A percentile compares a stretch with the other conserved stretches of the same genome.
These are phyloP conservation scores for Mycetomoellerius zeteki DNA, from an alignment of 1,140 invertebrate species.

Conservation along the genomic window DNA sequence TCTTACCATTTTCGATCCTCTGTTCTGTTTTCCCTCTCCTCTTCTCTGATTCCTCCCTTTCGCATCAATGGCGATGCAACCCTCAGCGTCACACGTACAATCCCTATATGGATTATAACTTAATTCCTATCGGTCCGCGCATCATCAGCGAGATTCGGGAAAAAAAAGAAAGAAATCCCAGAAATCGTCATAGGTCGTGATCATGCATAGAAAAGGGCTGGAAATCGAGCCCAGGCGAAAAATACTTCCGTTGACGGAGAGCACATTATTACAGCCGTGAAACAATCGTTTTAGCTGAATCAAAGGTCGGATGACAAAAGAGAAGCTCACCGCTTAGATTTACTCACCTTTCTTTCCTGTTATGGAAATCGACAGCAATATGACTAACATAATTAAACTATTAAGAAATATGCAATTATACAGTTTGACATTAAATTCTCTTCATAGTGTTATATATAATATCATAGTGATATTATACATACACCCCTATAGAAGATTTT, in stretches of 20 bases:
- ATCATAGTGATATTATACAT: too few relatives aligned
- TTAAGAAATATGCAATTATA: not conserved
- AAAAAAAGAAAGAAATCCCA: slow-evolving; percentile 37
- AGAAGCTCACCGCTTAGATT: not conserved
- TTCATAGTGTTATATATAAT: too few relatives aligned
- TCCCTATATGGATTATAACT: slow-evolving; percentile 54
- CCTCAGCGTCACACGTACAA: not conserved
- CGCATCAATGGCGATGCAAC: slow-evolving; percentile 3
- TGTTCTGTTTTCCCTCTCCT: not conserved
- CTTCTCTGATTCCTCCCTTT: slow-evolving; percentile 24
- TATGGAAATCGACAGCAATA: not conserved
- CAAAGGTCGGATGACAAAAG: slow-evolving; percentile 19
- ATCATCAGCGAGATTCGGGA: slow-evolving; percentile 26
- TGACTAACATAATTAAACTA: not conserved
- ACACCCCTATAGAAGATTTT: too few relatives aligned
- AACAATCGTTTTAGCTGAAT: slow-evolving; percentile 38
- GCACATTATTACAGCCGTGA: not conserved
- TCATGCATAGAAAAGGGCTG: slow-evolving; percentile 12
- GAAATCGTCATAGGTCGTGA: slow-evolving; percentile 23
- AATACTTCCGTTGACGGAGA: slow-evolving; percentile 6
- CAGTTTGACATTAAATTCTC: too few relatives aligned
- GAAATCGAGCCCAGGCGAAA: not conserved
- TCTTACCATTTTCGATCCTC: not conserved
- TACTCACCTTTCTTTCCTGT: too few relatives aligned
- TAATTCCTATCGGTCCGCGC: slow-evolving; percentile 35